Conservation (phyloP, 64 coral and sea anemone genomes). For the Exaiptasia diaphana region DNA sequence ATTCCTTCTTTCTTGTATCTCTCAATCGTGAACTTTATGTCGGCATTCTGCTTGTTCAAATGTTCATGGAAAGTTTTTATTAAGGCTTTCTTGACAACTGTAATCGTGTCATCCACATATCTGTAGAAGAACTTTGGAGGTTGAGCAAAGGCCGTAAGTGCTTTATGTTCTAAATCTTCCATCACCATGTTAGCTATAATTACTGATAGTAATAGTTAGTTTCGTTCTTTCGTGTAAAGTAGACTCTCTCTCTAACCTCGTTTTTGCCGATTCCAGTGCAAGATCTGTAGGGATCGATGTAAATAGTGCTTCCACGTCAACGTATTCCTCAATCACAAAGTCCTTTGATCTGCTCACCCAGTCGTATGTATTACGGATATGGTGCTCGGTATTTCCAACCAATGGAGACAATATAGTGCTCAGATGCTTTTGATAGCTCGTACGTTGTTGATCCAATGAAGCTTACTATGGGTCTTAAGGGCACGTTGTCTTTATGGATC, state of each 20-base stretch:
- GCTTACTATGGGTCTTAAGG: background rate
- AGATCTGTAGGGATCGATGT: background rate
- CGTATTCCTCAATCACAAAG: background rate
- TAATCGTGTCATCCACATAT: background rate
- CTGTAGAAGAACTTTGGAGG: background rate
- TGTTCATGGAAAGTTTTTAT: background rate
- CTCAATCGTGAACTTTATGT: background rate
- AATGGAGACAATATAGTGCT: background rate
- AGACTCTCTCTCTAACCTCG: background rate
- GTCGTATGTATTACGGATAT: background rate
- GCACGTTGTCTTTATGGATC: background rate
- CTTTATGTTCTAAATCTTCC: background rate
- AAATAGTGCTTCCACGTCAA: background rate
- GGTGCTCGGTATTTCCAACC: background rate
- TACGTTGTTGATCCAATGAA: background rate
- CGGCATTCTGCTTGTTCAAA: background rate
- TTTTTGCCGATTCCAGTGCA: background rate
- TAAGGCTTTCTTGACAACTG: background rate
- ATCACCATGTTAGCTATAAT: background rate
- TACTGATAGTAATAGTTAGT: background rate
- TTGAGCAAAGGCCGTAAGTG: background rate
- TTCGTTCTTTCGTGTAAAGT: background rate
- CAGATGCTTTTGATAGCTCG: background rate
- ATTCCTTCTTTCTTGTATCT: background rate
- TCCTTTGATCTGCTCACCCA: background rate